A percentile compares a stretch with the other conserved stretches of the same genome.
These are phyloP conservation scores for Eupithecia tripunctaria DNA, from an alignment of 2,888 invertebrate genomes.

Conservation along the genomic window DNA sequence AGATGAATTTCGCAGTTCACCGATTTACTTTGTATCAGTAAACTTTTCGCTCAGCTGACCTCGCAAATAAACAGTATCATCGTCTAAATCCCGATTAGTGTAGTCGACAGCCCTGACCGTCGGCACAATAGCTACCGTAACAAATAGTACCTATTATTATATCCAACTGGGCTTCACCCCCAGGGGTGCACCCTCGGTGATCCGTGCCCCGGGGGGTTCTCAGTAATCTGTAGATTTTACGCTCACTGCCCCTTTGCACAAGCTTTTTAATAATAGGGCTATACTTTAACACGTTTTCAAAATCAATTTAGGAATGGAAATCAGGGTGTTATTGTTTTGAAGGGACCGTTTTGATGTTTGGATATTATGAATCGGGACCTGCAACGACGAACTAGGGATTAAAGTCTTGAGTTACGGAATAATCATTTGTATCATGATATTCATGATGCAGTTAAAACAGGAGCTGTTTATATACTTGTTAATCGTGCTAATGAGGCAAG, in stretches of 20 bases:
- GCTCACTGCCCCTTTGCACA: constrained; percentile 70
- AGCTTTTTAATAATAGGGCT: constrained; percentile 76
- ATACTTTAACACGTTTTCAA: constrained; percentile 76
- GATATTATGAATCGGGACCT: constrained; percentile 26
- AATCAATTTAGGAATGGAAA: constrained; percentile 52
- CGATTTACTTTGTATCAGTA: constrained; percentile 21
- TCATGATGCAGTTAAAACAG: neutral
- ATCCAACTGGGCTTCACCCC: constrained; percentile 64
- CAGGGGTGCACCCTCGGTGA: constrained; percentile 64
- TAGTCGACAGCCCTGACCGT: constrained; percentile 73
- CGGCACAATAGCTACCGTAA: constrained; percentile 76
- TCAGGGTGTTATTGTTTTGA: constrained; percentile 46
- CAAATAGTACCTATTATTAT: constrained; percentile 74
- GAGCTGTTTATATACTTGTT: constrained; percentile 8
- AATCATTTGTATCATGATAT: neutral
- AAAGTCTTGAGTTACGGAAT: neutral
- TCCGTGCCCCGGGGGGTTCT: constrained; percentile 59
- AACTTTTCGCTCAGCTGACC: constrained; percentile 48
- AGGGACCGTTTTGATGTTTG: constrained; percentile 43
- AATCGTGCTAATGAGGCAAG: constrained; percentile 8
- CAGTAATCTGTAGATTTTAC: constrained; percentile 84
- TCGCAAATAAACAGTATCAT: constrained; percentile 41
- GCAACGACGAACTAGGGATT: constrained; percentile 7
- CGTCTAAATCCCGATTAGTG: constrained; percentile 49
- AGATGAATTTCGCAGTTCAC: constrained; percentile 25